These are phyloP conservation scores for Chironomus striatipennis DNA, from an alignment of 1,140 invertebrate genomes.

Conservation along the genomic window DNA sequence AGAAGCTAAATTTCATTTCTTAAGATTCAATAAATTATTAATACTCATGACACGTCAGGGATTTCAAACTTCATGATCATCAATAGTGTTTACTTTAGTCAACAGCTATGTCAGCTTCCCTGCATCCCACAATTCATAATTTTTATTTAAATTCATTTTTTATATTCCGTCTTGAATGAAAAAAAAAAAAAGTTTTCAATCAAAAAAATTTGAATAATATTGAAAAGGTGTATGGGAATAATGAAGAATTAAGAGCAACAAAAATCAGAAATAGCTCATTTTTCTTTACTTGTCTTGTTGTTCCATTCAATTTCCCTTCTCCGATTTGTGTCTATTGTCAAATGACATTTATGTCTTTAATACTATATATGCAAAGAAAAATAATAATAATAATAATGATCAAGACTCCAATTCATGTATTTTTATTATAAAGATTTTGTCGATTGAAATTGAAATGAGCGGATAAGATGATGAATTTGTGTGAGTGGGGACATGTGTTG, in stretches of 20 bases:
- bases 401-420: too few relatives aligned
- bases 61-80: not conserved
- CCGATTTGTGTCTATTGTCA: not conserved
- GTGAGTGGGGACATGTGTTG: too few relatives aligned
- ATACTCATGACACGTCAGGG: not conserved
- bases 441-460: too few relatives aligned
- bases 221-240: conserved; percentile 11
- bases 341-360: not conserved
- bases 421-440: too few relatives aligned
- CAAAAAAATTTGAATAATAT: not conserved
- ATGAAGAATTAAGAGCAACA: conserved; percentile 6
- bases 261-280: not conserved
- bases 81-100: not conserved
- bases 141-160: not conserved
- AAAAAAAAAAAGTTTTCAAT: too few relatives aligned
- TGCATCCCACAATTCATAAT: not conserved
- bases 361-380: too few relatives aligned
- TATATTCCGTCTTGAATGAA: not conserved
- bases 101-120: too few relatives aligned
- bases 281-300: too few relatives aligned
- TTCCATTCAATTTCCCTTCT: too few relatives aligned
- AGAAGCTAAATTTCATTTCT: conserved; percentile 11
- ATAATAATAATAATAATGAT: too few relatives aligned
- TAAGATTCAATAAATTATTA: conserved; percentile 22
- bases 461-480: too few relatives aligned